Conservation (phyloP, 2,113 vertebrate genomes). For the Alethe diademata region DNA sequence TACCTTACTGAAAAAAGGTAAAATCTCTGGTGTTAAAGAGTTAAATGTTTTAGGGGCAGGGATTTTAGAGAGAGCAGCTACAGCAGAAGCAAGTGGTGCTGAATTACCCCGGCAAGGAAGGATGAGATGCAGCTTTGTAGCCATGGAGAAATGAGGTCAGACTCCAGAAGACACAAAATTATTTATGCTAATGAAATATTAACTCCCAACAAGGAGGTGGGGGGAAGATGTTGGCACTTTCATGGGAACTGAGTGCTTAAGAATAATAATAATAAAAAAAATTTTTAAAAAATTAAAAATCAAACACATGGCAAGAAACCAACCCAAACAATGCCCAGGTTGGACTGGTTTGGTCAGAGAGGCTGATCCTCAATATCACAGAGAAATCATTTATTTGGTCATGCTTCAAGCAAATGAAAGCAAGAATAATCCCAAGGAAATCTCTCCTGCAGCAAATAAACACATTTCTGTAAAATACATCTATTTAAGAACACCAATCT, state of each 20-base stretch:
- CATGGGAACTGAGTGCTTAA: conserved; percentile 4
- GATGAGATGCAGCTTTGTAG: neutral
- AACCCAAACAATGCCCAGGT: neutral
- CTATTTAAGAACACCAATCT: neutral
- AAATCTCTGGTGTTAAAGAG: neutral
- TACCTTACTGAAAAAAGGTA: neutral
- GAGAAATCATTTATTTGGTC: neutral
- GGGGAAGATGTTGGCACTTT: neutral
- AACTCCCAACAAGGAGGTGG: neutral
- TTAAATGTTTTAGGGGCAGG: neutral
- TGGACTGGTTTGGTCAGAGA: conserved; percentile 27
- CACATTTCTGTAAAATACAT: fast-evolving
- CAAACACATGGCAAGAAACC: neutral
- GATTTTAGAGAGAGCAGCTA: neutral
- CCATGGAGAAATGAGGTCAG: neutral
- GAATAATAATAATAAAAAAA: neutral
- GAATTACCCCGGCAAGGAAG: neutral
- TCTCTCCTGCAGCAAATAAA: neutral
- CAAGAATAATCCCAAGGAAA: neutral
- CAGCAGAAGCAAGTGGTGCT: neutral
- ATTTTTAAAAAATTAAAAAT: neutral
- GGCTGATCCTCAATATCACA: neutral
- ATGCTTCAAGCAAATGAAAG: neutral
- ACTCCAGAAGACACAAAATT: neutral
- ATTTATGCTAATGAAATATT: conserved; percentile 12